phyloP scores from a whole-genome alignment of 2,797 vertebrate species.

The Tiaroga cobitis region DNA sequence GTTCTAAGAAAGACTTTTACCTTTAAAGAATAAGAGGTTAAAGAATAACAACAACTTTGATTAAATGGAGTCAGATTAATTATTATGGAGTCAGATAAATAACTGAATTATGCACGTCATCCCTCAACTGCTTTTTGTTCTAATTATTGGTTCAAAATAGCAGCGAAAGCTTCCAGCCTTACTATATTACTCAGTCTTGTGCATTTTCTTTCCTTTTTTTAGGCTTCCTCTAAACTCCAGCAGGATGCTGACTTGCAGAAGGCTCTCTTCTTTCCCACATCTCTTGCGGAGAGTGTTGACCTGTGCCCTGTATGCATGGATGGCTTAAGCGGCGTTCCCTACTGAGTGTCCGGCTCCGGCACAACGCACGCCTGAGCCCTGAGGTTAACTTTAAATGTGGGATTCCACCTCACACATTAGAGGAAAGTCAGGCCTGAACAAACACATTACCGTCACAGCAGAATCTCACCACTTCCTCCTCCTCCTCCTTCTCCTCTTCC shows the following conservation, averaged over 20 bases:
- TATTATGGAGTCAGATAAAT: too few relatives aligned
- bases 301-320: constrained; percentile 34
- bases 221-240: not conserved
- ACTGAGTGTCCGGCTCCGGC: constrained; percentile 33
- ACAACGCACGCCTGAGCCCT: constrained; percentile 42
- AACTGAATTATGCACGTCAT: too few relatives aligned
- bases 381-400: constrained; percentile 57
- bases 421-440: constrained; percentile 52
- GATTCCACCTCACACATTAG: constrained; percentile 56
- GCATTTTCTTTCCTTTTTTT: not conserved
- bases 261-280: not conserved
- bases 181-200: too few relatives aligned
- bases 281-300: constrained; percentile 18
- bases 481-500: not conserved
- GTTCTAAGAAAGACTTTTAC: too few relatives aligned
- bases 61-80: too few relatives aligned
- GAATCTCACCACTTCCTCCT: not conserved
- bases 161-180: too few relatives aligned
- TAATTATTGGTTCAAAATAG: too few relatives aligned
- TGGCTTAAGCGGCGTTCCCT: constrained; percentile 40
- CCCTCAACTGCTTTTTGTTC: too few relatives aligned
- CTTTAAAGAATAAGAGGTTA: too few relatives aligned
- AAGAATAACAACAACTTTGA: too few relatives aligned
- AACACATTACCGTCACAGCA: constrained; percentile 56
- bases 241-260: not conserved